These are phyloP conservation scores for Oostethus manadensis DNA, from an alignment of 2,113 vertebrate genomes.

Conservation along the genomic window DNA sequence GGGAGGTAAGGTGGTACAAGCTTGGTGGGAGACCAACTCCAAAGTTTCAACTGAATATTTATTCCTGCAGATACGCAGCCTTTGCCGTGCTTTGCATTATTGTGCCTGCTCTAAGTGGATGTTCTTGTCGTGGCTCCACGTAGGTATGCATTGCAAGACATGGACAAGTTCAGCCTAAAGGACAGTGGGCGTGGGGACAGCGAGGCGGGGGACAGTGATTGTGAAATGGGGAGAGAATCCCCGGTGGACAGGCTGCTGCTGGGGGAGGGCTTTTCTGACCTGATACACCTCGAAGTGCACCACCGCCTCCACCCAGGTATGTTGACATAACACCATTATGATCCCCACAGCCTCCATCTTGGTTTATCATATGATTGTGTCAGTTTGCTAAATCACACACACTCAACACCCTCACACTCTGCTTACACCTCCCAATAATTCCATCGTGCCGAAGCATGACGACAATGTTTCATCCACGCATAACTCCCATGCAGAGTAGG, in stretches of 20 bases:
- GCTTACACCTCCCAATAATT: neutral
- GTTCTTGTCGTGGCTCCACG: neutral
- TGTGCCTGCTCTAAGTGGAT: slow-evolving; percentile 10
- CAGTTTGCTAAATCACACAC: slow-evolving; percentile 3
- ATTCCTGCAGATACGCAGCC: slow-evolving; percentile 28
- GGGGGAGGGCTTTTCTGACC: slow-evolving; percentile 96
- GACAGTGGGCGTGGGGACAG: slow-evolving; percentile 98
- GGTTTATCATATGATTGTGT: neutral
- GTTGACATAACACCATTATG: slow-evolving; percentile 3
- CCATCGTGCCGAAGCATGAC: neutral
- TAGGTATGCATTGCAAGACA: slow-evolving; percentile 96
- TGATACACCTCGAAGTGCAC: slow-evolving; percentile 91
- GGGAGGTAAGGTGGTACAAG: slow-evolving; percentile 31
- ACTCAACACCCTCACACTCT: slow-evolving; percentile 9
- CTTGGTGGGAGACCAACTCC: slow-evolving; percentile 31
- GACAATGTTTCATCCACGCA: neutral
- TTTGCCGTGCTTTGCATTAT: slow-evolving; percentile 9
- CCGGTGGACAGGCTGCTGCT: slow-evolving; percentile 95
- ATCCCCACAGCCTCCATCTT: neutral
- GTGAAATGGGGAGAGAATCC: slow-evolving; percentile 96
- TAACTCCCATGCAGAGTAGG: no score
- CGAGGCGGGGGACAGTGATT: slow-evolving; percentile 98
- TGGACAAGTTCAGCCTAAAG: slow-evolving; percentile 99
- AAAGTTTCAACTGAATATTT: slow-evolving; percentile 35
- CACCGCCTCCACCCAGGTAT: slow-evolving; percentile 94